Conservation (phyloP, 2,797 vertebrate species). For the Brachyrhaphis roseni region DNA sequence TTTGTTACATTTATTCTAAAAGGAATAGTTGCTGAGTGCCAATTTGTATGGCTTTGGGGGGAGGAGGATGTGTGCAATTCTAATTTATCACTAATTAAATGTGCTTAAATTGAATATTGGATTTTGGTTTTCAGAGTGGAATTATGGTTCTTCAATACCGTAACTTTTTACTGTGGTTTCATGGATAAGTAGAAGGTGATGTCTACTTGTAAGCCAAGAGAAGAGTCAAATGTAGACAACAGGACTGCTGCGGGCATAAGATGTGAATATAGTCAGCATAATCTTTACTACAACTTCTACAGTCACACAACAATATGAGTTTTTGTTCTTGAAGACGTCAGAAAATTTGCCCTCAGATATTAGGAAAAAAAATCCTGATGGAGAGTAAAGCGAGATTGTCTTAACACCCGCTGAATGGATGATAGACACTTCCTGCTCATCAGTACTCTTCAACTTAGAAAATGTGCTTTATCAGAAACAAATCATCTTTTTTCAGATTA, state of each 20-base stretch:
- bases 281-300: neutral
- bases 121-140: neutral
- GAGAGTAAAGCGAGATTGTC: neutral
- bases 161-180: too few species aligned
- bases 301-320: neutral
- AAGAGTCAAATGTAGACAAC: neutral
- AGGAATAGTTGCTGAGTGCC: neutral
- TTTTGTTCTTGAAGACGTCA: neutral
- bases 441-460: neutral
- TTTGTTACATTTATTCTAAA: neutral
- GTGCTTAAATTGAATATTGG: neutral
- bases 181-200: neutral
- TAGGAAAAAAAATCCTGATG: too few species aligned
- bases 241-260: neutral
- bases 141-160: neutral
- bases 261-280: neutral
- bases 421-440: neutral
- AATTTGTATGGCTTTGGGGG: neutral
- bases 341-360: neutral
- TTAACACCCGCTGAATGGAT: neutral
- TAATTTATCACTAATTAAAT: neutral
- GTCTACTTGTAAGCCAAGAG: neutral
- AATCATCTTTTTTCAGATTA: neutral
- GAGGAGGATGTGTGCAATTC: neutral
- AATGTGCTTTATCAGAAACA: neutral